Evolutionary conservation across 2,113 vertebrate species (phyloP).

Genomic region (Megaleporinus macrocephalus): DNA sequence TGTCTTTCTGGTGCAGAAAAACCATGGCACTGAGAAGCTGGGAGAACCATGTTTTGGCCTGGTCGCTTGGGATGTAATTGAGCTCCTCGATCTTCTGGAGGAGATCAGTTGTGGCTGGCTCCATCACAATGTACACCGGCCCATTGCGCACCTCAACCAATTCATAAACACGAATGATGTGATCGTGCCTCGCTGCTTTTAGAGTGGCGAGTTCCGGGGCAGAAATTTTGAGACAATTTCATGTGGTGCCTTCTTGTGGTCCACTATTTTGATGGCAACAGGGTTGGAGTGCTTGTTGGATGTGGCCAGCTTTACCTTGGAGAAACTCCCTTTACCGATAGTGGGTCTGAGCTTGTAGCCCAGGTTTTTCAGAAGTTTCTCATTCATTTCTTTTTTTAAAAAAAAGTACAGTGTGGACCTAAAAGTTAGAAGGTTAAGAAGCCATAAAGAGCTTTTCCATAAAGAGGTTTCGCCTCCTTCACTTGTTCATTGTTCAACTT

Average conservation of each 20-base stretch:
- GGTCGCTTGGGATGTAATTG: slow-evolving; percentile 31
- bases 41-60: slow-evolving; percentile 73
- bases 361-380: slow-evolving; percentile 60
- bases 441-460: too few species aligned
- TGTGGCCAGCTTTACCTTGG: slow-evolving; percentile 71
- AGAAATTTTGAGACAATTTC: slow-evolving; percentile 78
- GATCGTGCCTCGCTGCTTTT: slow-evolving; percentile 66
- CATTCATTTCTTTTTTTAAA: slow-evolving; percentile 34
- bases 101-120: slow-evolving; percentile 76
- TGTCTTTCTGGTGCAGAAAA: slow-evolving; percentile 78
- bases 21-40: slow-evolving; percentile 74
- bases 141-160: slow-evolving; percentile 76
- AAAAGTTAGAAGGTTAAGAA: too few species aligned
- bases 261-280: slow-evolving; percentile 69
- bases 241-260: slow-evolving; percentile 66
- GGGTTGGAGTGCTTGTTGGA: slow-evolving; percentile 76
- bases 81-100: slow-evolving; percentile 67
- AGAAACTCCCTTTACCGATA: slow-evolving; percentile 64
- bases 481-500: too few species aligned
- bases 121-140: slow-evolving; percentile 79
- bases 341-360: slow-evolving; percentile 62
- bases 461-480: too few species aligned
- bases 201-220: slow-evolving; percentile 79
- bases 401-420: not conserved
- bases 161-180: slow-evolving; percentile 77